phyloP scores from a whole-genome alignment of 1,140 invertebrate species.

The Elysia chlorotica region DNA sequence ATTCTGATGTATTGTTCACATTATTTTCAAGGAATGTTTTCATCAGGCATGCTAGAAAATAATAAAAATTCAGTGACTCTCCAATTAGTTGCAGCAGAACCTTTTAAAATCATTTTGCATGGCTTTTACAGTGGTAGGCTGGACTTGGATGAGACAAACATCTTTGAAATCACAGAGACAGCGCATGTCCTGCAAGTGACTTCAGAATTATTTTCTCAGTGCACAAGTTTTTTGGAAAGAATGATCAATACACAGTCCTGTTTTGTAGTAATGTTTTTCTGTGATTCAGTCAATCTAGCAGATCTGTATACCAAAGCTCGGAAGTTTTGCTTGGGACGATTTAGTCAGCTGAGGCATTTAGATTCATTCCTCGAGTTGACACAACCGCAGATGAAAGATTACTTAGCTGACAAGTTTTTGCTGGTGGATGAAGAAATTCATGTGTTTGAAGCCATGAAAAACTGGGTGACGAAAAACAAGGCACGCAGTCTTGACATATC shows the following conservation, averaged over 20 bases:
- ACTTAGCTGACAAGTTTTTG: constrained; percentile 14
- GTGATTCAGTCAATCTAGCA: neutral
- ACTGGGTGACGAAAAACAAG: too few species aligned
- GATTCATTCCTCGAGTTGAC: neutral
- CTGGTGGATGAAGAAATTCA: constrained; percentile 2
- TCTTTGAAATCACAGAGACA: neutral
- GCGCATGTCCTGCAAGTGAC: constrained; percentile 1
- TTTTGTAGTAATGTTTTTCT: constrained; percentile 9
- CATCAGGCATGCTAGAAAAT: constrained; percentile 11
- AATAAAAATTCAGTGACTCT: neutral
- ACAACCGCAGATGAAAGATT: neutral
- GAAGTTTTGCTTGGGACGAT: constrained; percentile 1
- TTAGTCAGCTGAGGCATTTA: neutral
- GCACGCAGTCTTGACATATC: too few species aligned
- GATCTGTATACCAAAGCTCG: neutral
- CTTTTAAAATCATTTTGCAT: constrained; percentile 7
- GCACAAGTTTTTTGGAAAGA: constrained; percentile 1
- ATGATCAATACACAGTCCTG: neutral
- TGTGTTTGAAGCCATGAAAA: too few species aligned
- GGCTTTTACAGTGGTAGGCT: constrained; percentile 3
- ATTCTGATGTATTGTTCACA: neutral
- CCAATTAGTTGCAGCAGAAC: neutral
- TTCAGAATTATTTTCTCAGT: neutral
- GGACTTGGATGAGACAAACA: neutral
- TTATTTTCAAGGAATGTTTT: constrained; percentile 19